phyloP scores from a whole-genome alignment of 2,888 invertebrate species.

The Tachina lurida region DNA sequence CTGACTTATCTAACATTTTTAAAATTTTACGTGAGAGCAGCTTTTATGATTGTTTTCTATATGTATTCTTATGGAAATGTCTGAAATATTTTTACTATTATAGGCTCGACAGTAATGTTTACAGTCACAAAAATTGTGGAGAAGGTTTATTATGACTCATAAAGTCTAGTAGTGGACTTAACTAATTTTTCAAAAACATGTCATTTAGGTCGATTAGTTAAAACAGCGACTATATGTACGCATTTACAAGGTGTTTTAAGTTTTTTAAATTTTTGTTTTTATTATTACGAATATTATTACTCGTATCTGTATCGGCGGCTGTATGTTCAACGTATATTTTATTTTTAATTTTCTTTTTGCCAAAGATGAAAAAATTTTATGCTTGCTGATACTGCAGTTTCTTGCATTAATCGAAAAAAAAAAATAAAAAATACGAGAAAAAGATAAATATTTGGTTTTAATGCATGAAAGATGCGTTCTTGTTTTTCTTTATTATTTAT shows the following conservation, averaged over 20 bases:
- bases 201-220: too few relatives aligned
- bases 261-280: neutral
- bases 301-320: neutral
- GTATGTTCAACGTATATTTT: neutral
- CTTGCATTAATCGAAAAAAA: neutral
- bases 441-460: constrained; percentile 35
- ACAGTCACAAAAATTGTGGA: too few relatives aligned
- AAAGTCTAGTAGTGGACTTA: too few relatives aligned
- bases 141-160: too few relatives aligned
- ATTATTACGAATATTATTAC: neutral
- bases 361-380: neutral
- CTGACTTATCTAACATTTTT: too few relatives aligned
- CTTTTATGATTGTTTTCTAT: too few relatives aligned
- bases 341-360: neutral
- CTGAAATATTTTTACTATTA: too few relatives aligned
- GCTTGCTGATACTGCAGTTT: constrained; percentile 41
- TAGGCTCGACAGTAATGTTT: too few relatives aligned
- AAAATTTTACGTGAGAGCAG: too few relatives aligned
- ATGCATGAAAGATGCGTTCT: constrained; percentile 18
- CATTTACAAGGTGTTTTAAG: neutral
- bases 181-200: too few relatives aligned
- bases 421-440: neutral
- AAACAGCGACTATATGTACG: too few relatives aligned
- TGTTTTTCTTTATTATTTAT: constrained; percentile 1
- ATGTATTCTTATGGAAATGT: too few relatives aligned